These are phyloP conservation scores for Pseudotriccus pelzelni DNA, from an alignment of 2,797 vertebrate genomes.

Conservation along the genomic window DNA sequence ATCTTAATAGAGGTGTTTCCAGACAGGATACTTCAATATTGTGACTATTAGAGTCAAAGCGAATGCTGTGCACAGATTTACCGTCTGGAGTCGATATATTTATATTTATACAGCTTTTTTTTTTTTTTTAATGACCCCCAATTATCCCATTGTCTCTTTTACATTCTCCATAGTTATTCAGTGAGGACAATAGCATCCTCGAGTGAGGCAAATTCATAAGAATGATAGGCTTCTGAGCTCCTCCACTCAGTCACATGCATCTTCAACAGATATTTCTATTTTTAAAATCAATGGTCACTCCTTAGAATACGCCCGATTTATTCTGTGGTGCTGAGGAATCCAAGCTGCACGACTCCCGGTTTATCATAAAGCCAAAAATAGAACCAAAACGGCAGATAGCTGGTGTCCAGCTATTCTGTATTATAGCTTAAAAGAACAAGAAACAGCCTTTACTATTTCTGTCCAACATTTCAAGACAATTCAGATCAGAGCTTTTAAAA, in stretches of 20 bases:
- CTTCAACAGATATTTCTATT: constrained; percentile 32
- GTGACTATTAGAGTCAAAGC: neutral
- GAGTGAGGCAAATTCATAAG: constrained; percentile 8
- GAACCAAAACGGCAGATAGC: constrained; percentile 5
- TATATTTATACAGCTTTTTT: constrained; percentile 33
- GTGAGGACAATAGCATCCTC: constrained; percentile 46
- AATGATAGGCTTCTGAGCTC: constrained; percentile 6
- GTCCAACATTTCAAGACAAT: constrained; percentile 31
- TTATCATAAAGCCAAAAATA: constrained; percentile 38
- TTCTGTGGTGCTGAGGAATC: constrained; percentile 27
- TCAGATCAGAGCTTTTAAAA: neutral
- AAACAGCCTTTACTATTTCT: constrained; percentile 18
- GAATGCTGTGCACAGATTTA: neutral
- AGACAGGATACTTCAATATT: constrained; percentile 5
- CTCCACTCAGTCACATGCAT: constrained; percentile 26
- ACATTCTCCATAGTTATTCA: constrained; percentile 38
- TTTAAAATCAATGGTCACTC: constrained; percentile 60
- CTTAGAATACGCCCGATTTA: neutral
- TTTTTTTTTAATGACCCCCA: constrained; percentile 35
- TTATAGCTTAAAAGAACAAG: constrained; percentile 20
- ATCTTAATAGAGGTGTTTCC: neutral
- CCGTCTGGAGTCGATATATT: neutral
- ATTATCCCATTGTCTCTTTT: constrained; percentile 61
- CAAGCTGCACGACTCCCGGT: neutral
- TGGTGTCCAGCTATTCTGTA: constrained; percentile 2